These are phyloP conservation scores for Gracilinanus agilis DNA, from an alignment of 2,113 vertebrate genomes.

Conservation along the genomic window DNA sequence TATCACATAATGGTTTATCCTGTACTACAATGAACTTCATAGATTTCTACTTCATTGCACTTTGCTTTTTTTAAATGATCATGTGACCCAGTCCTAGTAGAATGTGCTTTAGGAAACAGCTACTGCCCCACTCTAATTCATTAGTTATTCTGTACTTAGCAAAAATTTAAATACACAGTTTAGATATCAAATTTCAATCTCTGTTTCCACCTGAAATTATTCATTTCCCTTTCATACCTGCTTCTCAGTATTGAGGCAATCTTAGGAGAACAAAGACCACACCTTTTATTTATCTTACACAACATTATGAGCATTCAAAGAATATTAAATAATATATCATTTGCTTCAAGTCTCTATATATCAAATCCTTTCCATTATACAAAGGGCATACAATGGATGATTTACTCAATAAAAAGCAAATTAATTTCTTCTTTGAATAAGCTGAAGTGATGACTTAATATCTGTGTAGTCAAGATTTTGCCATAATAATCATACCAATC, in stretches of 20 bases:
- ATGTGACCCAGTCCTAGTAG: neutral
- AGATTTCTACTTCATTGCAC: neutral
- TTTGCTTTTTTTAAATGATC: conserved; percentile 24
- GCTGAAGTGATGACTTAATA: neutral
- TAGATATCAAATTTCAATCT: neutral
- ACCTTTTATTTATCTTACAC: neutral
- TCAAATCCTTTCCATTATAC: neutral
- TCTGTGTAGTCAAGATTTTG: neutral
- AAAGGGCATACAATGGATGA: neutral
- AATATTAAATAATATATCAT: neutral
- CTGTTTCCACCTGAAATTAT: neutral
- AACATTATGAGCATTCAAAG: neutral
- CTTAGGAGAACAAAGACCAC: neutral
- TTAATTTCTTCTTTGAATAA: neutral
- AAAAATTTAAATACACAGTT: conserved; percentile 4
- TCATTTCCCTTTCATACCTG: neutral
- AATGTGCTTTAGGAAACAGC: neutral
- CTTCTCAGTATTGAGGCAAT: neutral
- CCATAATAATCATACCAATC: neutral
- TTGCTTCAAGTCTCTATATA: neutral
- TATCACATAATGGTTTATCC: neutral
- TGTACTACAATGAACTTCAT: neutral
- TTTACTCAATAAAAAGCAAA: neutral
- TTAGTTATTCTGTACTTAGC: neutral
- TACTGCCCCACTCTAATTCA: neutral